Percentiles rank a stretch among this genome's conserved stretches.
Conservation (phyloP, 1,140 invertebrate genomes). For the Daktulosphaira vitifoliae region DNA sequence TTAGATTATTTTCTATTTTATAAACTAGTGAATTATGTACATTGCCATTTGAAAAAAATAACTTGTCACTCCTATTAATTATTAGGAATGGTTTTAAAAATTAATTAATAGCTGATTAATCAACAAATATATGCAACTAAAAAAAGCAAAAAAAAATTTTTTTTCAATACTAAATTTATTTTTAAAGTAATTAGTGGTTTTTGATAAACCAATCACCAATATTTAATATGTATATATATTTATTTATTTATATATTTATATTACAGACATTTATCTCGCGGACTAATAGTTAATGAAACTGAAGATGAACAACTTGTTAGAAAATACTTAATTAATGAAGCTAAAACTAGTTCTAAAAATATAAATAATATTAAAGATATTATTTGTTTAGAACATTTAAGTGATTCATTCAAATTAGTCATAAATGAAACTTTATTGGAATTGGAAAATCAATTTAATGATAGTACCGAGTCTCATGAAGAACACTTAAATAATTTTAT, state of each 20-base stretch:
- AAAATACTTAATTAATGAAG: constrained; percentile 16
- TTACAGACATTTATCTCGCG: not conserved
- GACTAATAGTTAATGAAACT: constrained; percentile 9
- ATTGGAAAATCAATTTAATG: not conserved
- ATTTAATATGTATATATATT: too few species aligned
- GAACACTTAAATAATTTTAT: not conserved
- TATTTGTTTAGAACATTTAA: not conserved
- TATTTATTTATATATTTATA: not conserved
- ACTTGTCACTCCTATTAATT: too few species aligned
- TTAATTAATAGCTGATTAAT: too few species aligned
- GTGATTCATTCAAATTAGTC: not conserved
- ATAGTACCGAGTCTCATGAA: not conserved
- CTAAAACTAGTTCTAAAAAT: not conserved
- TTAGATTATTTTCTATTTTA: too few species aligned
- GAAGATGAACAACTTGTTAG: not conserved
- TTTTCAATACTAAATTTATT: too few species aligned
- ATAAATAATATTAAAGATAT: not conserved
- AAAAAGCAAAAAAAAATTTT: too few species aligned
- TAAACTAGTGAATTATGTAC: too few species aligned
- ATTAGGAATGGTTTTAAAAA: too few species aligned
- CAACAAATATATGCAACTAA: too few species aligned
- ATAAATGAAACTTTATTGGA: not conserved
- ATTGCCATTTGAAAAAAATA: too few species aligned
- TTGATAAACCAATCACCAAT: too few species aligned
- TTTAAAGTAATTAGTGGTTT: too few species aligned